These are phyloP conservation scores for Pseudorasbora parva DNA, from an alignment of 2,113 vertebrate genomes.

Conservation along the genomic window DNA sequence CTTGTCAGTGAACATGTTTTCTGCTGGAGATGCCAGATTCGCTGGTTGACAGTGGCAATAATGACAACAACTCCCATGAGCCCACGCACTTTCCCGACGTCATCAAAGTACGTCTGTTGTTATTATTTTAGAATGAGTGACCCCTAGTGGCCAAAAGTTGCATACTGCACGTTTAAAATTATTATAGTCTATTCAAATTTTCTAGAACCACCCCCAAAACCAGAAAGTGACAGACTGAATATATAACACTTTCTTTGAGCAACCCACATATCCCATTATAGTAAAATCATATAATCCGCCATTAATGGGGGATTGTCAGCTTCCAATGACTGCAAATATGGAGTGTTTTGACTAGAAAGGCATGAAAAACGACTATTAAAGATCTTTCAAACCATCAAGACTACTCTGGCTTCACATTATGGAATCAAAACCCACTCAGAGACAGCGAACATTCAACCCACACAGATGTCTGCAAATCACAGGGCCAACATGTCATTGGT, in stretches of 20 bases:
- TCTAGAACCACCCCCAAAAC: not conserved
- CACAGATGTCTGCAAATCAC: conserved; percentile 3
- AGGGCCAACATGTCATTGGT: not conserved
- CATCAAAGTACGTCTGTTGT: too few species aligned
- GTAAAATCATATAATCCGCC: too few species aligned
- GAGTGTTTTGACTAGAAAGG: not conserved
- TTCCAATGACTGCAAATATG: not conserved
- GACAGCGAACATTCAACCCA: not conserved
- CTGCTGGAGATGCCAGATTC: too few species aligned
- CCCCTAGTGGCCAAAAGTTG: too few species aligned
- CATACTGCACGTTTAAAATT: too few species aligned
- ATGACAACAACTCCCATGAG: too few species aligned
- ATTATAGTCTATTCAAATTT: not conserved
- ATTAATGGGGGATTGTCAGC: not conserved
- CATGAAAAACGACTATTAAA: not conserved
- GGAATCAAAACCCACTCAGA: conserved; percentile 3
- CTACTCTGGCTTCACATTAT: not conserved
- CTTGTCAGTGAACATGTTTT: too few species aligned
- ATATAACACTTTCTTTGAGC: not conserved
- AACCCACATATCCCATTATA: not conserved
- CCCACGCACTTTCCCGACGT: too few species aligned
- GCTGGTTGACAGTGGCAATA: too few species aligned
- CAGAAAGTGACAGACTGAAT: not conserved
- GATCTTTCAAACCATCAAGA: conserved; percentile 11
- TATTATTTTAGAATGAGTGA: too few species aligned